Evolutionary conservation across 1,140 invertebrate genomes (phyloP).

Genomic region (Bombus pascuorum): DNA sequence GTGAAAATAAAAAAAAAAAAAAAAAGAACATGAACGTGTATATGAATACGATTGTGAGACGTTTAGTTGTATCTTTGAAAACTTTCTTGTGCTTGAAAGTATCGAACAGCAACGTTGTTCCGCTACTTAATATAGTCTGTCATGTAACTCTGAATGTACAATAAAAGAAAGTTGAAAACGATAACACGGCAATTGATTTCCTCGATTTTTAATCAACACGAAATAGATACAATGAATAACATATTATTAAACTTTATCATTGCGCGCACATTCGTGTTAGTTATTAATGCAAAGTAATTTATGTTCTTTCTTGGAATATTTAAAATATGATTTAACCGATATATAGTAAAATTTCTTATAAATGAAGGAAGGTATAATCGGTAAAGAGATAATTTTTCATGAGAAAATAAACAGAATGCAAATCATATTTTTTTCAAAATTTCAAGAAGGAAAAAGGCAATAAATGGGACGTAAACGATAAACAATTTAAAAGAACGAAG

Average conservation of each 20-base stretch:
- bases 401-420: background rate
- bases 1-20: background rate
- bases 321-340: background rate
- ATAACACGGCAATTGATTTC: conserved; percentile 5
- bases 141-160: conserved; percentile 46
- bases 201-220: background rate
- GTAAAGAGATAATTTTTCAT: background rate
- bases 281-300: background rate
- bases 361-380: background rate
- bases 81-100: conserved; percentile 24
- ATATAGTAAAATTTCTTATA: background rate
- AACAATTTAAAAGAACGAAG: background rate
- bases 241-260: background rate
- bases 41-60: conserved; percentile 14
- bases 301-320: background rate
- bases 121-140: conserved; percentile 33
- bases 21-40: no score
- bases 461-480: background rate
- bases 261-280: background rate
- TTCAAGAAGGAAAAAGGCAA: background rate
- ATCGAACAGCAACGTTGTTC: conserved; percentile 24
- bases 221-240: background rate
- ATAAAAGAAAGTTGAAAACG: conserved; percentile 40
- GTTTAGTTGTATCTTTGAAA: conserved; percentile 19
- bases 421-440: background rate